phyloP scores from a whole-genome alignment of 2,113 vertebrate species.

The Phoenicopterus ruber region DNA sequence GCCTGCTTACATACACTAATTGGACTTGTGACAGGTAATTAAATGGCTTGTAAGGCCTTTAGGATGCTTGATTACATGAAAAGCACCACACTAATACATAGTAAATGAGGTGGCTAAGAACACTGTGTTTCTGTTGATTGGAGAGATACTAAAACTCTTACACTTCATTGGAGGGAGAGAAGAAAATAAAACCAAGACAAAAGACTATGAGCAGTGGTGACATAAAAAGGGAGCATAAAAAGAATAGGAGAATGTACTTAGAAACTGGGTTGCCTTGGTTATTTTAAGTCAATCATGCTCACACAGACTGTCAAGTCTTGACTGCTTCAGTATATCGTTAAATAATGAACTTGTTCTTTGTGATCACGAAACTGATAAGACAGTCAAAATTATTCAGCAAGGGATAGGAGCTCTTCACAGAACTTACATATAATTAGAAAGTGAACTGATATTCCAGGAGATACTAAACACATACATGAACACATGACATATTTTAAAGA shows the following conservation, averaged over 20 bases:
- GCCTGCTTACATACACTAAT: slow-evolving; percentile 29
- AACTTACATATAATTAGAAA: slow-evolving; percentile 13
- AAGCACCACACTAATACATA: background rate
- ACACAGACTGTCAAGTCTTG: slow-evolving; percentile 1
- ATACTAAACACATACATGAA: background rate
- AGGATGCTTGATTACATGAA: slow-evolving; percentile 49
- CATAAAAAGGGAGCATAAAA: slow-evolving; percentile 23
- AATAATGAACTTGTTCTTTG: slow-evolving; percentile 39
- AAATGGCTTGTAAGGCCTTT: slow-evolving; percentile 44
- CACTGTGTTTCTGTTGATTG: slow-evolving; percentile 5
- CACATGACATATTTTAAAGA: background rate
- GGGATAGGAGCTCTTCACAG: background rate
- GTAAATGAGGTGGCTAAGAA: slow-evolving; percentile 35
- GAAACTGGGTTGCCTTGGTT: slow-evolving; percentile 46
- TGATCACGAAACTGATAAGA: background rate
- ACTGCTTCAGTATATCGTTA: slow-evolving; percentile 41
- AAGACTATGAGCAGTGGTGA: slow-evolving; percentile 21
- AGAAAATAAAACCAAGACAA: slow-evolving; percentile 32
- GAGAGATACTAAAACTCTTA: background rate
- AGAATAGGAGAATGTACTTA: background rate
- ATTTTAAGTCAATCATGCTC: slow-evolving; percentile 38
- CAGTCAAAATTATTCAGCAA: slow-evolving; percentile 12
- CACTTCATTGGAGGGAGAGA: background rate
- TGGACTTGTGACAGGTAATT: slow-evolving; percentile 61
- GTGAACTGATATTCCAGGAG: slow-evolving; percentile 1